phyloP scores from a whole-genome alignment of 2,888 invertebrate species.

The Cepaea hortensis region DNA sequence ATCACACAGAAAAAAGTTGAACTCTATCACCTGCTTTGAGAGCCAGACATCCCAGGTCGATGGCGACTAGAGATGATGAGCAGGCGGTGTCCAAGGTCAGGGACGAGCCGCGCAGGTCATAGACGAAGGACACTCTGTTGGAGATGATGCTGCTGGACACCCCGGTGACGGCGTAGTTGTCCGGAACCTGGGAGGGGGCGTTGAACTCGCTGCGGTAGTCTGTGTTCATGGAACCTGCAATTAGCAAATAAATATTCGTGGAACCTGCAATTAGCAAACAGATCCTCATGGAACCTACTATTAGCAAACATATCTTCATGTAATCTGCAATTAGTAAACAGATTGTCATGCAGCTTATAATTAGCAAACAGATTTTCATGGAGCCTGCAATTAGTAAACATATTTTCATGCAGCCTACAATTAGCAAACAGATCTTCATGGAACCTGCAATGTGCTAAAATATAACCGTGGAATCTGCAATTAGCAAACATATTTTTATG shows the following conservation, averaged over 20 bases:
- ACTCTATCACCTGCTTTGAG: conserved; percentile 47
- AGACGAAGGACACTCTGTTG: conserved; percentile 60
- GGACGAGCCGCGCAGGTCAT: conserved; percentile 61
- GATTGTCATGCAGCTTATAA: too few relatives aligned
- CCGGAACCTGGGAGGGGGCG: conserved; percentile 35
- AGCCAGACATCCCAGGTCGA: conserved; percentile 63
- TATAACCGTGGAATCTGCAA: too few relatives aligned
- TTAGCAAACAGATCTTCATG: too few relatives aligned
- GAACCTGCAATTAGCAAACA: too few relatives aligned
- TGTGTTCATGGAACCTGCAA: conserved; percentile 45
- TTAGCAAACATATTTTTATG: too few relatives aligned
- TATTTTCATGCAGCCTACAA: neutral
- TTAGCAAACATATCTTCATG: too few relatives aligned
- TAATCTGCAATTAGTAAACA: too few relatives aligned
- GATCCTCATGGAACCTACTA: too few relatives aligned
- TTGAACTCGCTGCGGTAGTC: conserved; percentile 45
- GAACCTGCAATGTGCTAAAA: too few relatives aligned
- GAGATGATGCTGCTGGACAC: conserved; percentile 56
- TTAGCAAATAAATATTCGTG: neutral
- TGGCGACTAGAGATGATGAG: conserved; percentile 53
- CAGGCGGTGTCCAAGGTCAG: conserved; percentile 65
- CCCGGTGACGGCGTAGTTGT: conserved; percentile 59
- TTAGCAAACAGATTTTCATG: conserved; percentile 11
- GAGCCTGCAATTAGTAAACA: conserved; percentile 26
- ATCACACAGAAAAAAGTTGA: too few relatives aligned